Evolutionary conservation across 1,140 invertebrate species (phyloP).

Genomic region (Doryteuthis pealeii): DNA sequence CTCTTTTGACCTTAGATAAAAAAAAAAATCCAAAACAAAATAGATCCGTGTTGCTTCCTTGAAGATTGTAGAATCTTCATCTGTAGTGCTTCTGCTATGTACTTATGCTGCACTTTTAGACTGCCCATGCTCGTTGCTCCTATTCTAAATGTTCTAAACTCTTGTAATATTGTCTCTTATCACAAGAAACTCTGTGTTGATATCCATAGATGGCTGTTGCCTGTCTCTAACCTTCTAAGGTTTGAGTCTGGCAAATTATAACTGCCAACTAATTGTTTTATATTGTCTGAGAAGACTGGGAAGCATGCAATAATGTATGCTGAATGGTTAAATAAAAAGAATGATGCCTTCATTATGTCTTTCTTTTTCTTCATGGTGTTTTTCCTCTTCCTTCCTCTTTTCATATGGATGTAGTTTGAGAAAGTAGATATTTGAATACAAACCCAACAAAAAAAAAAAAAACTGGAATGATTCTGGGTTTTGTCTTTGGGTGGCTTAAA

Average conservation of each 20-base stretch:
- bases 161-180: conserved; percentile 2
- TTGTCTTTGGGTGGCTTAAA: too few species aligned
- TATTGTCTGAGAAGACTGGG: conserved; percentile 1
- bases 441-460: too few species aligned
- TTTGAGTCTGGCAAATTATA: background rate
- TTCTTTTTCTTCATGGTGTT: background rate
- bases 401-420: too few species aligned
- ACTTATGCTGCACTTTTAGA: background rate
- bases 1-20: too few species aligned
- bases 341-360: background rate
- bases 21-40: too few species aligned
- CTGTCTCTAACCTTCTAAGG: conserved; percentile 3
- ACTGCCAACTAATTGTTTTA: conserved; percentile 1
- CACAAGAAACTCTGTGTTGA: conserved; percentile 1
- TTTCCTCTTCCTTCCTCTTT: too few species aligned
- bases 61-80: too few species aligned
- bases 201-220: conserved; percentile 3
- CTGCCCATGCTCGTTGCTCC: background rate
- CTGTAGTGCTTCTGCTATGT: too few species aligned
- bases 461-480: too few species aligned
- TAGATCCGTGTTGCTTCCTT: too few species aligned
- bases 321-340: conserved; percentile 7
- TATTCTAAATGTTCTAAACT: conserved; percentile 1
- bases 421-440: too few species aligned
- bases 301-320: conserved; percentile 3